These are phyloP conservation scores for Drosophila maculinotata DNA, from an alignment of 2,888 invertebrate genomes.

Conservation along the genomic window DNA sequence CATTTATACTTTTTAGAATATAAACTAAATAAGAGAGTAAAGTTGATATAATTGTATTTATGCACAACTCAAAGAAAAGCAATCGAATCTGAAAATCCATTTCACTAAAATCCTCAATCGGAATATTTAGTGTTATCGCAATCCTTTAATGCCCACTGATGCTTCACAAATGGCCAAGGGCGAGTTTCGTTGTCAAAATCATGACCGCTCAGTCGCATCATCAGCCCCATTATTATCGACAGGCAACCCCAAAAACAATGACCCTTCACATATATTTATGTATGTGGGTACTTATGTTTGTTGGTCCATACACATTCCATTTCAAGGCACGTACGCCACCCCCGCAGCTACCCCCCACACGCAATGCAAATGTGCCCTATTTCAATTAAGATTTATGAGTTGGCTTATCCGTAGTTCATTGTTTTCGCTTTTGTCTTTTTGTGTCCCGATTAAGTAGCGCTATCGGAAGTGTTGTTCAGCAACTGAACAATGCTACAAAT, in stretches of 20 bases:
- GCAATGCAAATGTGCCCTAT: constrained; percentile 55
- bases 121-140: constrained; percentile 7
- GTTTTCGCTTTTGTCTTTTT: constrained; percentile 28
- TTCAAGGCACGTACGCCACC: constrained; percentile 43
- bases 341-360: constrained; percentile 10
- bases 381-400: constrained; percentile 72
- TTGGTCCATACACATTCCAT: constrained; percentile 13
- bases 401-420: constrained; percentile 48
- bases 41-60: not conserved
- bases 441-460: not conserved
- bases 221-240: constrained; percentile 39
- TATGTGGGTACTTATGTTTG: constrained; percentile 1
- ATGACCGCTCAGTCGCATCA: constrained; percentile 50
- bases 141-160: constrained; percentile 34
- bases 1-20: not conserved
- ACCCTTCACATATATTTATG: not conserved
- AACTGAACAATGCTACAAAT: constrained; percentile 8
- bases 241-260: constrained; percentile 16
- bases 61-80: not conserved
- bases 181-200: constrained; percentile 31
- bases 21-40: not conserved
- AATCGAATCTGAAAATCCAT: constrained; percentile 12
- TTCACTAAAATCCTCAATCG: constrained; percentile 1
- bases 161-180: constrained; percentile 39
- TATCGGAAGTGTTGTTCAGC: constrained; percentile 9